A percentile compares a stretch with the other conserved stretches of the same genome.
Conservation (phyloP, 2,888 invertebrate species). For the Hofmannophila pseudospretella region DNA sequence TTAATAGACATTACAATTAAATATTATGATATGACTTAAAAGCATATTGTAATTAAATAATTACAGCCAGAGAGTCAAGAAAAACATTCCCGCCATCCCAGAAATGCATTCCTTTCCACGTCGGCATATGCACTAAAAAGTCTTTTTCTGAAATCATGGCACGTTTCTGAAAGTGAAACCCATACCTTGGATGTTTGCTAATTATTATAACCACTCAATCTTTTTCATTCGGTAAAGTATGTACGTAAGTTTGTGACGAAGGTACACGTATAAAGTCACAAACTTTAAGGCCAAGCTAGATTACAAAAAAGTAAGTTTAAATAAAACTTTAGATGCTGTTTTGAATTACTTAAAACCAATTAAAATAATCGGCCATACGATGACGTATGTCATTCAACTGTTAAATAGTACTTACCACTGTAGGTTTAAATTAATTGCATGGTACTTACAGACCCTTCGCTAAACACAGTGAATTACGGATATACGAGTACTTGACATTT, state of each 20-base stretch:
- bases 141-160: constrained; percentile 48
- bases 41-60: too few species aligned
- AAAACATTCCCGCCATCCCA: constrained; percentile 31
- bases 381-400: too few species aligned
- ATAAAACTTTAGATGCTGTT: too few species aligned
- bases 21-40: too few species aligned
- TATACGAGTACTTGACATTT: constrained; percentile 18
- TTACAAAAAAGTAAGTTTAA: too few species aligned
- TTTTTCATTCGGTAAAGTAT: too few species aligned
- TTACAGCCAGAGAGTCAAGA: neutral
- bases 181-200: constrained; percentile 26
- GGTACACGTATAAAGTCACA: too few species aligned
- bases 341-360: neutral
- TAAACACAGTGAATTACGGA: neutral
- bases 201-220: constrained; percentile 11
- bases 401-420: too few species aligned
- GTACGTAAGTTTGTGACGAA: too few species aligned
- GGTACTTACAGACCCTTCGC: neutral
- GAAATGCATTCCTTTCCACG: constrained; percentile 31
- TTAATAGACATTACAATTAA: too few species aligned
- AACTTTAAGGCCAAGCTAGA: too few species aligned
- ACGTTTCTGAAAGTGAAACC: constrained; percentile 29
- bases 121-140: constrained; percentile 38
- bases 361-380: neutral
- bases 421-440: too few species aligned